A percentile compares a stretch with the other conserved stretches of the same genome.
phyloP scores from a whole-genome alignment of 1,140 invertebrate species.

The Zelostemma sp. region DNA sequence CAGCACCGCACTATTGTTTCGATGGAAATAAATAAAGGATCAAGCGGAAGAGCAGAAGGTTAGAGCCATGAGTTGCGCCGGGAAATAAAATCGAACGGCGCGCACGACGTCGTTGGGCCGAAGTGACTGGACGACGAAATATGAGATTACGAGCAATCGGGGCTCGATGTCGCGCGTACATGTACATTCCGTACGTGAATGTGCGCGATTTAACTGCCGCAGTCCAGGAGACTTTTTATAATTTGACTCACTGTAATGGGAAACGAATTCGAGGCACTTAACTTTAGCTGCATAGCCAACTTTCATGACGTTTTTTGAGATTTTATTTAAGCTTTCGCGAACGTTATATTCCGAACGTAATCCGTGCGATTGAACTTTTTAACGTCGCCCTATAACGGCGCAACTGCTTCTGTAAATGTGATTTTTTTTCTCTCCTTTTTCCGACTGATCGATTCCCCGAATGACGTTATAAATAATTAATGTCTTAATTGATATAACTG shows the following conservation, averaged over 20 bases:
- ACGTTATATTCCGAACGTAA: no score
- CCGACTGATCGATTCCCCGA: no score
- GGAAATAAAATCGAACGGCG: conserved; percentile 38
- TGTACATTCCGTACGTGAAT: no score
- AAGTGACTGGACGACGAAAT: conserved; percentile 45
- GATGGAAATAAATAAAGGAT: conserved; percentile 35
- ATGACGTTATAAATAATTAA: no score
- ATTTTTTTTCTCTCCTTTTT: no score
- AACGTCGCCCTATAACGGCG: no score
- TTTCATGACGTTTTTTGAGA: conserved; percentile 28
- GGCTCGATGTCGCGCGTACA: no score
- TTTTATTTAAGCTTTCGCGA: conserved; percentile 23
- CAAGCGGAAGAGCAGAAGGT: conserved; percentile 19
- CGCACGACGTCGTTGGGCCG: conserved; percentile 40
- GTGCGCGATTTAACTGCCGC: no score
- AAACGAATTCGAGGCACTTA: conserved; percentile 33
- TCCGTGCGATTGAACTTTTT: no score
- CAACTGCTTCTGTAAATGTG: no score
- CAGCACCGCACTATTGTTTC: conserved; percentile 8
- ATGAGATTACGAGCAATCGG: conserved; percentile 31
- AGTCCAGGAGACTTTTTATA: conserved; percentile 20
- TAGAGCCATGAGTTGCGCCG: conserved; percentile 43
- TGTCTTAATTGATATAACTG: no score
- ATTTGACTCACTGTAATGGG: conserved; percentile 28
- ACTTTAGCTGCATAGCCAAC: conserved; percentile 28